These are phyloP conservation scores for rabbit (Oryctolagus cuniculus) DNA, from an alignment of 2,113 vertebrate genomes.

Conservation along the genomic window DNA sequence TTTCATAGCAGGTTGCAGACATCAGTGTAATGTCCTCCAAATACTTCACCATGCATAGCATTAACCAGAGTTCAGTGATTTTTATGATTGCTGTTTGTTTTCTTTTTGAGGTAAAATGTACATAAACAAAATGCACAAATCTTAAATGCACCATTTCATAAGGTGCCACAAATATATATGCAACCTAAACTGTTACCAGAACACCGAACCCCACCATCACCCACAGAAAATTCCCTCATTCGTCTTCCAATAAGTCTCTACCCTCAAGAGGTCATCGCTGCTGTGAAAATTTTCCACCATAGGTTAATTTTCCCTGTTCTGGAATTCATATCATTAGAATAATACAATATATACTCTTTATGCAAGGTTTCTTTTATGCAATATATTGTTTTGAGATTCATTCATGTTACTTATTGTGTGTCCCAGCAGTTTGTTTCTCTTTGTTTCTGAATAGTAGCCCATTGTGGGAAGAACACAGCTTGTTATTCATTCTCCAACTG, in stretches of 20 bases:
- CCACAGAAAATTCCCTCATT: not conserved
- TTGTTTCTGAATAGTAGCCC: not conserved
- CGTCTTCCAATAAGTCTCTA: not conserved
- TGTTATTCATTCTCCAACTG: not conserved
- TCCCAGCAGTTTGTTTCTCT: not conserved
- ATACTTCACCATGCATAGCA: not conserved
- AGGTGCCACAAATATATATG: not conserved
- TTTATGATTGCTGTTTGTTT: constrained; percentile 7
- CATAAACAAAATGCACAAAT: not conserved
- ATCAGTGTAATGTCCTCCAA: not conserved
- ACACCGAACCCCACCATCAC: not conserved
- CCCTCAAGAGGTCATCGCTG: not conserved
- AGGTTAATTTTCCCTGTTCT: not conserved
- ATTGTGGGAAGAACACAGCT: constrained; percentile 14
- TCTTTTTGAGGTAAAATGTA: constrained; percentile 11
- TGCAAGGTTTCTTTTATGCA: not conserved
- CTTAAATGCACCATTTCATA: not conserved
- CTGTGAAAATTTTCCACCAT: not conserved
- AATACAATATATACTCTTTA: not conserved
- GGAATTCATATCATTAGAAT: not conserved
- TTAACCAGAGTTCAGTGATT: not conserved
- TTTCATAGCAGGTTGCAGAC: not conserved
- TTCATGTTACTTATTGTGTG: not conserved
- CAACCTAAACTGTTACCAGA: not conserved
- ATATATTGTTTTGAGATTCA: not conserved